Conservation (phyloP, 2,797 vertebrate species). For the Phylloscopus collybita region DNA sequence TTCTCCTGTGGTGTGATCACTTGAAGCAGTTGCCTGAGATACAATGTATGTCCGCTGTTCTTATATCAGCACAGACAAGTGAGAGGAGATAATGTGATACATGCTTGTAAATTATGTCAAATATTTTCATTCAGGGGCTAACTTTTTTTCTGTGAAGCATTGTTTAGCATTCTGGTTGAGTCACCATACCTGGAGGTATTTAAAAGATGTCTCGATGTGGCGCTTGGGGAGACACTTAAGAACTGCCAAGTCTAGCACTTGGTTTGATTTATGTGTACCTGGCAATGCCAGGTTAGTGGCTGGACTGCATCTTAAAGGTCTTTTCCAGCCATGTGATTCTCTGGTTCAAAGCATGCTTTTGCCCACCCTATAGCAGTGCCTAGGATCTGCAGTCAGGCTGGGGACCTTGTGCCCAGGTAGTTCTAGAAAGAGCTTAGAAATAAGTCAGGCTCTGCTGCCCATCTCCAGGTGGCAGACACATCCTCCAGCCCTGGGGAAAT, state of each 20-base stretch:
- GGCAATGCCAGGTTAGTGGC: neutral
- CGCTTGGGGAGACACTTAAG: neutral
- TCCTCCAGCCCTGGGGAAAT: neutral
- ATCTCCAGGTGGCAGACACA: neutral
- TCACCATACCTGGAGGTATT: neutral
- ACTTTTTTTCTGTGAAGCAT: neutral
- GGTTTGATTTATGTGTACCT: neutral
- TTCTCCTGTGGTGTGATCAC: neutral
- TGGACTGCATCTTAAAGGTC: neutral
- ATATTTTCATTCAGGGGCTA: neutral
- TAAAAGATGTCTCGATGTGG: neutral
- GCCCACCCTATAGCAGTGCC: accelerated
- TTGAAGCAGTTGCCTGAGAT: neutral
- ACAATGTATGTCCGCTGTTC: neutral
- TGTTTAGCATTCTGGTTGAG: neutral
- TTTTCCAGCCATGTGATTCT: neutral
- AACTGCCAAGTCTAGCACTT: neutral
- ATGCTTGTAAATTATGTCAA: neutral
- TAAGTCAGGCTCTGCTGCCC: neutral
- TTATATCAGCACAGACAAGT: neutral
- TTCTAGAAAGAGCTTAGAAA: neutral
- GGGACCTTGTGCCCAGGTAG: accelerated
- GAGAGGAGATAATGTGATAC: neutral
- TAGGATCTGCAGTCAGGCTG: accelerated
- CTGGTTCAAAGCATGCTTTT: neutral